A percentile compares a stretch with the other conserved stretches of the same genome.
These are phyloP conservation scores for Leucophora obtusa DNA, from an alignment of 2,888 invertebrate genomes.

Conservation along the genomic window DNA sequence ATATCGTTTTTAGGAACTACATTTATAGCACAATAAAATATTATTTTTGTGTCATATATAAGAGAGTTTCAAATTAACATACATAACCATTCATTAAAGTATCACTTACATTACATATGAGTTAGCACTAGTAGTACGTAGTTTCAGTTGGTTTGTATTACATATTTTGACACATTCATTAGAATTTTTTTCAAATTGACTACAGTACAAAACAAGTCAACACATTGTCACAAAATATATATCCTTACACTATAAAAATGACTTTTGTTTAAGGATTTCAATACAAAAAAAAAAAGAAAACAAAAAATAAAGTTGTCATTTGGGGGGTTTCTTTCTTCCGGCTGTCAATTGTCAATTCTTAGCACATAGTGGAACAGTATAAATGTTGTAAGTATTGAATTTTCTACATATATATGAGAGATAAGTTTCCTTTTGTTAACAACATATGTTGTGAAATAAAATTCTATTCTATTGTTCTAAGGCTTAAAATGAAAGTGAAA, in stretches of 20 bases:
- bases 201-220: constrained; percentile 6
- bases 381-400: neutral
- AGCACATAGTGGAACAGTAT: neutral
- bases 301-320: constrained; percentile 32
- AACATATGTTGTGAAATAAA: constrained; percentile 17
- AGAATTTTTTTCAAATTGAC: constrained; percentile 13
- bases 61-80: constrained; percentile 31
- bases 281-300: neutral
- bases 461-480: constrained; percentile 18
- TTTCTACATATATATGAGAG: neutral
- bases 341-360: constrained; percentile 37
- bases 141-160: constrained; percentile 14
- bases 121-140: no score
- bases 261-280: constrained; percentile 32
- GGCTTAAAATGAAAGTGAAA: neutral
- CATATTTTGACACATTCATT: constrained; percentile 50
- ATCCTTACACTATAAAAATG: constrained; percentile 3
- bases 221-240: neutral
- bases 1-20: no score
- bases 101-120: constrained; percentile 23
- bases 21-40: no score
- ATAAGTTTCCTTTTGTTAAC: neutral
- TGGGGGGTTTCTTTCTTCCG: constrained; percentile 56
- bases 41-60: constrained; percentile 2
- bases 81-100: constrained; percentile 19